Evolutionary conservation across 1,140 invertebrate species (phyloP), one percentile per base, ranked within the genome.

Genomic region (Eufriesea mexicana): DNA sequence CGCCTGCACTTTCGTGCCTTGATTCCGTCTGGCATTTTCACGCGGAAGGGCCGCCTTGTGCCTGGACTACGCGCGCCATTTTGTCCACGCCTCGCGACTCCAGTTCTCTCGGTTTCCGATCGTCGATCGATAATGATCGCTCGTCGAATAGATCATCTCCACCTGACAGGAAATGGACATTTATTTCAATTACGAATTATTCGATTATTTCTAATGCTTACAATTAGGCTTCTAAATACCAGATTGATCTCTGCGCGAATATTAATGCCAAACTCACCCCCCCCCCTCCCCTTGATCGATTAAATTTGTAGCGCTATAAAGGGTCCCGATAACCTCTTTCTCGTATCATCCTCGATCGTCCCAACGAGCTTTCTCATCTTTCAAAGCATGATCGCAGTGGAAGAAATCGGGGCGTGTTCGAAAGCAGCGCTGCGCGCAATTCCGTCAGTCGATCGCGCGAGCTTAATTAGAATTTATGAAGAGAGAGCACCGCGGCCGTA

Each of bases 381-480:
- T 23, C 16, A 14, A 8, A 75, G 14, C 55, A 6, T 8, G n/a
- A 47, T 5, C 6, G 6, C 18, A 5, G 20, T 2, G n/a, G n/a
- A 75, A 47, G 7, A 59, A 18, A 35, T 14, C 25, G 20, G 9
- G 42, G 23, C 5, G 6, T 12, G 23, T 62, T 28, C 35, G 72
- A 83, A 86, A 83, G 64, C 74, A 23, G 25, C 49, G 64, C 28
- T 18, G 42, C 25, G 59, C 67, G 76, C 70, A 54, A 89, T 89
- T 87, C 84, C 80, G 68, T 77, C 66, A 54, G 86, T 89, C 90
- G 89, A 92, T 92, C 89, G 91, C 86, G 89, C 87, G 89, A 90
- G 90, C 86, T 91, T 93, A 93, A 93, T 93, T 93, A 93, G 89
- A 91, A 93, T 93, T 93, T 92, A 93, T 92, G 91, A 90, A 92